Evolutionary conservation across 2,797 vertebrate species (phyloP), one percentile per base, ranked within the genome.

Genomic region (Lithobates pipiens): DNA sequence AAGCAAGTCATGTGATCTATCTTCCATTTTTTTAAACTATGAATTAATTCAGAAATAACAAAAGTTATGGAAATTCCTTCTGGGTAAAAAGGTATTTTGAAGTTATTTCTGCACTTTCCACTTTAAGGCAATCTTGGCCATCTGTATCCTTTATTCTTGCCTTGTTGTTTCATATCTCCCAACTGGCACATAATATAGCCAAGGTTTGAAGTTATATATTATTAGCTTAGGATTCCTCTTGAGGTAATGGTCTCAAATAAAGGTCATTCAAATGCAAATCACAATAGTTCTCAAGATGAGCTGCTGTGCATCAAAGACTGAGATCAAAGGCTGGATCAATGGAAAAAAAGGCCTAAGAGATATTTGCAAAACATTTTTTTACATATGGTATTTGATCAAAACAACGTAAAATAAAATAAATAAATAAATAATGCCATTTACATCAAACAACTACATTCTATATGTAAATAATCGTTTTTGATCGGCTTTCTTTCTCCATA

Each of bases 241-340:
- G 76, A 87, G 86, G 86, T 87, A 87, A 87, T 87, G 69, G 86
- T 80, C 86, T 87, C 46, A 83, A 83, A 87, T 80, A 87, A 84
- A 87, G 81, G 86, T 87, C 86, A 87, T 87, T 87, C 86, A 87
- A 87, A 87, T 87, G 86, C 86, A 87, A 87, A 87, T 87, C 57
- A 80, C 70, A 75, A 87, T 87, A 83, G 81, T 83, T 87, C 77
- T 87, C 76, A 83, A 87, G 86, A 87, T 80, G 86, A 87, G 86
- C 76, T 70, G 46, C 76, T 61, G 27, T 80, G 81, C 86, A 87
- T 87, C 86, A 87, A 87, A 87, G 86, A 80, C 76, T 42, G 16
- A 87, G 86, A 87, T 87, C 86, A 87, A 87, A 87, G 86, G 76
- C 76, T 75, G 70, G 44, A 61, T 80, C 44, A 63, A 79, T 83